Evolutionary conservation across 2,113 vertebrate species (phyloP).

Genomic region (Balaeniceps rex): DNA sequence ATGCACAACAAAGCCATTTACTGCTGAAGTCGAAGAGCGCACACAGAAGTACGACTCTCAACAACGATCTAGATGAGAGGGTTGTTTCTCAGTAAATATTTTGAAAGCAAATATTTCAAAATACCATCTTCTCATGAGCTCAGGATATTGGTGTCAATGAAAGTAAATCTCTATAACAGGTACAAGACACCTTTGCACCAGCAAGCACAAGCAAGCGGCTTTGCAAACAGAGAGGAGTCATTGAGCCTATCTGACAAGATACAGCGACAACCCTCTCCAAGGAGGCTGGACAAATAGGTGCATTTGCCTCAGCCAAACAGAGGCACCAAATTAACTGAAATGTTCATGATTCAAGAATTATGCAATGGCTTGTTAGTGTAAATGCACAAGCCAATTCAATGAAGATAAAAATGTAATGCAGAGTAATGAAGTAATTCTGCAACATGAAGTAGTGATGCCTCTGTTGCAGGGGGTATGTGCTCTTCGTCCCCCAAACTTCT

Average conservation of each 20-base stretch:
- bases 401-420: neutral
- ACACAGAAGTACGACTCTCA: neutral
- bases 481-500: neutral
- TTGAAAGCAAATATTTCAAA: neutral
- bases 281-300: neutral
- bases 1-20: neutral
- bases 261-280: neutral
- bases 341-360: neutral
- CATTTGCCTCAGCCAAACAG: neutral
- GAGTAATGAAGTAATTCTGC: neutral
- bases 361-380: neutral
- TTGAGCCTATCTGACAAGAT: neutral
- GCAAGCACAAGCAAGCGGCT: neutral
- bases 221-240: neutral
- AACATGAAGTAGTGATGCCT: fast-evolving
- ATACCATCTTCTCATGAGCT: neutral
- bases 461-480: neutral
- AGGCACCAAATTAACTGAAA: neutral
- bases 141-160: neutral
- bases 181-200: neutral
- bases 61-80: fast-evolving
- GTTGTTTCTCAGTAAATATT: neutral
- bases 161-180: neutral
- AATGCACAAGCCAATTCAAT: neutral
- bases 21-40: neutral